Base-by-base conservation (phyloP, 2,113 vertebrate genomes). In the Hypocryptadius cinnamomeus region DNA sequence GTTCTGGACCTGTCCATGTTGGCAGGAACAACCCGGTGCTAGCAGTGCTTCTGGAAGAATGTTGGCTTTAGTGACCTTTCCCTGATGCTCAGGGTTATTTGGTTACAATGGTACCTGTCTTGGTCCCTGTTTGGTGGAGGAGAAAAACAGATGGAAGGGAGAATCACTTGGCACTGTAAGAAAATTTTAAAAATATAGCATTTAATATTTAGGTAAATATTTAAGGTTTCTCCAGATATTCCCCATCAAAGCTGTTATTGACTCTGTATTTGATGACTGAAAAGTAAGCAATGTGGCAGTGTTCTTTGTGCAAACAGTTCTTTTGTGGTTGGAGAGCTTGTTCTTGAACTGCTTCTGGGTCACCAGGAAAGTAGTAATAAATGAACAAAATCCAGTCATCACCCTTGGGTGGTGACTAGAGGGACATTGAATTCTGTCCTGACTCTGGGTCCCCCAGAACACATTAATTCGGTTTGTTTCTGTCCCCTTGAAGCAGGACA, bases 231-330 rank as follows among this genome's bases (percentile, higher is more conserved):
- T 89, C 24, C 35, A 79, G 54, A 53, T 76, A 61, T 2, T 76
- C 16, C 40, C 25, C 13, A 92, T 85, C 60, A 69, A 50, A 83
- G 28, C 19, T 76, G 11, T 79, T 87, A 54, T 6, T 71, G 61
- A 22, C 35, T 35, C 44, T 66, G 10, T 82, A 16, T 79, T 56
- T 79, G 57, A 68, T 59, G 78, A 37, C 69, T 81, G 79, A 57
- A 93, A 74, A 22, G 27, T 60, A 66, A 94, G n/a, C 48, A 77
- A 6, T 1, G 1, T n/a, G 12, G n/a, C 59, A 89, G 59, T 71
- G 71, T 95, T 96, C 71, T 82, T 73, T 94, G 91, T 90, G 74
- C 70, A 90, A 89, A 87, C 90, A 85, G 92, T 65, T 91, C 56
- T 88, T 78, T 39, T 72, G 45, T 81, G 19, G 27, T 78, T 93